These are phyloP conservation scores for Gila orcuttii DNA, from an alignment of 2,113 vertebrate genomes.

Conservation along the genomic window DNA sequence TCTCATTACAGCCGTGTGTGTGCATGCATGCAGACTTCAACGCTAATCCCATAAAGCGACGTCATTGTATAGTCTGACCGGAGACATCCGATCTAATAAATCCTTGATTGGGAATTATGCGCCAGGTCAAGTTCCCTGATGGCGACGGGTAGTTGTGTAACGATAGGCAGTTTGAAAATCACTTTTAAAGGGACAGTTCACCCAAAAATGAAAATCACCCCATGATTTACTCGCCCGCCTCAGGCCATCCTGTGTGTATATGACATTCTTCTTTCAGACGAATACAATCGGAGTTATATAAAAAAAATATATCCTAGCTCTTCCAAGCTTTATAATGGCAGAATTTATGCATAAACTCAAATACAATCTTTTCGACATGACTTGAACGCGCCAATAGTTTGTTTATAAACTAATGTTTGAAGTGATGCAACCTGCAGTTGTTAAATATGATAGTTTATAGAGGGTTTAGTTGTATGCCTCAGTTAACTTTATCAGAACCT, in stretches of 20 bases:
- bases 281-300: no score
- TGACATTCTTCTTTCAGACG: no score
- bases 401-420: not conserved
- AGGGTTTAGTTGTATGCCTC: not conserved
- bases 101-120: constrained; percentile 25
- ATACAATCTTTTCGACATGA: no score
- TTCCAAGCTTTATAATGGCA: no score
- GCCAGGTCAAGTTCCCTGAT: not conserved
- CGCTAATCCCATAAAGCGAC: constrained; percentile 3
- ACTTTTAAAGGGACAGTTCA: not conserved
- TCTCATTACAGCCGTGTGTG: not conserved
- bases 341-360: no score
- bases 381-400: no score
- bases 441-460: not conserved
- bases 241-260: no score
- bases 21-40: not conserved
- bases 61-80: constrained; percentile 10
- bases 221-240: no score
- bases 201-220: no score
- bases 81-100: constrained; percentile 33
- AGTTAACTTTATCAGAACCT: not conserved
- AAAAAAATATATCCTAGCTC: no score
- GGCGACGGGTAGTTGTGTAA: not conserved
- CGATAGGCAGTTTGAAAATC: not conserved
- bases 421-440: not conserved